Percentiles rank a stretch among this genome's conserved stretches.
These are phyloP conservation scores for Cancer borealis DNA, from an alignment of 2,888 invertebrate species.

Conservation along the genomic window DNA sequence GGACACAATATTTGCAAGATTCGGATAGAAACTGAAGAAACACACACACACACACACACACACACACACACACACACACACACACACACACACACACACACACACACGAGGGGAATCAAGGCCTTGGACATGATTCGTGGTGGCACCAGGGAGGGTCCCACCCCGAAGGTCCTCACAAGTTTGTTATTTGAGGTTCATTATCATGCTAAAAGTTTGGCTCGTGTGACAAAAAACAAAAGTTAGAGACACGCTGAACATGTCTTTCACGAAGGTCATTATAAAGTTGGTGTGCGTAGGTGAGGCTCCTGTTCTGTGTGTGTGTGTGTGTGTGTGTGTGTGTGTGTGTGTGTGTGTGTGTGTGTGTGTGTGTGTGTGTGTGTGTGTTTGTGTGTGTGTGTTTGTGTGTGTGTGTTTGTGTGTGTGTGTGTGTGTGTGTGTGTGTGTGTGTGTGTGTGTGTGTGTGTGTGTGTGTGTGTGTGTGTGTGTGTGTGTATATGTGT, in stretches of 20 bases:
- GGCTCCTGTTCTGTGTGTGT: background rate
- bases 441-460: too few species aligned
- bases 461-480: too few species aligned
- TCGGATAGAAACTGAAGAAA: too few species aligned
- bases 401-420: conserved; percentile 32
- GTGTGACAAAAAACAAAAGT: conserved; percentile 8
- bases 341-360: conserved; percentile 47
- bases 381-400: conserved; percentile 1
- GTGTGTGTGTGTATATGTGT: too few species aligned
- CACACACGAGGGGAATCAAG: background rate
- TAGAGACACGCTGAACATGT: conserved; percentile 5
- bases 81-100: conserved; percentile 54
- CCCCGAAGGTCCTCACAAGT: background rate
- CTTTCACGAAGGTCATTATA: background rate
- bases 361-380: background rate
- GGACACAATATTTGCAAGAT: too few species aligned
- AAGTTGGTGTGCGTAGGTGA: background rate
- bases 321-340: conserved; percentile 24
- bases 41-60: conserved; percentile 32
- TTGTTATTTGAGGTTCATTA: conserved; percentile 37
- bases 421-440: background rate
- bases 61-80: conserved; percentile 51
- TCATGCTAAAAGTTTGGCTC: background rate
- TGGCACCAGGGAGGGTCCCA: background rate
- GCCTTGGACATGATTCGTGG: background rate